Percentiles rank a stretch among this genome's conserved stretches.
Evolutionary conservation across 2,888 invertebrate species (phyloP).

Genomic region (Drosophila conformis): DNA sequence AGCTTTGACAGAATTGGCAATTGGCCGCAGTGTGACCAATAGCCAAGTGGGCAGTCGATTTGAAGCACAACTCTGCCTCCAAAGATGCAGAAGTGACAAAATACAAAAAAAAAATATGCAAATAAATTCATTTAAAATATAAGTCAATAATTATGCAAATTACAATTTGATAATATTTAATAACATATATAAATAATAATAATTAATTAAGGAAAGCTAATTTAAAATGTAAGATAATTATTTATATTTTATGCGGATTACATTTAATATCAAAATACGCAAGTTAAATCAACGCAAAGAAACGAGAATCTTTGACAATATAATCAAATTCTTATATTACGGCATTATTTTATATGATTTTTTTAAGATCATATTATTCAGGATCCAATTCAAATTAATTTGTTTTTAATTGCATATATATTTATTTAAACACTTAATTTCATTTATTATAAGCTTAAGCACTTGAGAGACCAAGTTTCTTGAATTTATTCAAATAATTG

Average conservation of each 20-base stretch:
- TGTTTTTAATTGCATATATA: neutral
- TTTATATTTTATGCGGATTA: neutral
- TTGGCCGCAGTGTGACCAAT: constrained; percentile 34
- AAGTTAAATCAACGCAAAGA: neutral
- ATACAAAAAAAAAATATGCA: neutral
- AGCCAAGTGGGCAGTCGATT: neutral
- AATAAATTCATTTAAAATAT: neutral
- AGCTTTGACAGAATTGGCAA: constrained; percentile 17
- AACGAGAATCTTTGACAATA: neutral
- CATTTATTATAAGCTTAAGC: neutral
- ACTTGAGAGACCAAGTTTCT: neutral
- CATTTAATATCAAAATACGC: neutral
- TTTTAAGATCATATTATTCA: too few relatives aligned
- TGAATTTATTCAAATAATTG: neutral
- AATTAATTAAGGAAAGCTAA: neutral
- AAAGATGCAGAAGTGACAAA: neutral
- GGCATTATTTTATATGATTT: neutral
- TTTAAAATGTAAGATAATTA: neutral
- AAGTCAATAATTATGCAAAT: neutral
- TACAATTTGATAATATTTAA: neutral
- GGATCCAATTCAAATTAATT: neutral
- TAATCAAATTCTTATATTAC: neutral
- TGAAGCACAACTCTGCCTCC: neutral
- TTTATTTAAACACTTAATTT: neutral
- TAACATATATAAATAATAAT: neutral